Base-by-base conservation (phyloP, 1,140 invertebrate species). In the Hypsibius dujardini region DNA sequence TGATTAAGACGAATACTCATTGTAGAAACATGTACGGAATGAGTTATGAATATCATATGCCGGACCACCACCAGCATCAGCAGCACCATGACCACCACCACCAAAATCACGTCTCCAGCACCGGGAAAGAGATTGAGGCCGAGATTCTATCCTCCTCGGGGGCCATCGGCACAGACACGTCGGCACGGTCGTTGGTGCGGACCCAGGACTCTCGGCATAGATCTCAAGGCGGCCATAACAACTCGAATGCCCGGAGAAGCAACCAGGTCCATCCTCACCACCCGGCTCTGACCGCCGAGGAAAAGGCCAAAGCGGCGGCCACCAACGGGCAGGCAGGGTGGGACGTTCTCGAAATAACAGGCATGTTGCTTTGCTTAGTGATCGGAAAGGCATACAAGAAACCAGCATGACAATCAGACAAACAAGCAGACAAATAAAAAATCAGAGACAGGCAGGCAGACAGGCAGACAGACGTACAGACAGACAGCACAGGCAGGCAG, bases 301-400 rank as follows among this genome's bases (percentile, higher is more conserved):
- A 56, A 7, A 56, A 56, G n/a, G 7, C 50, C 7, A 7, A n/a
- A n/a, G 7, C 7, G 50, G 50, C 7, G 7, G 50, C 50, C 50
- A n/a, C 50, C 50, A 56, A 56, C 50, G 50, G 50, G n/a, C 28
- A 28, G 28, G 28, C 28, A 28, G 28, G 28, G 28, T 56, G 50
- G 50, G 50, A 56, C 50, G 50, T 56, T n/a, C 50, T 56, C 7
- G 50, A 56, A 56, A 56, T 56, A 56, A 56, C 50, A 12, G 50
- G 50, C n/a, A 7, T 12, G 50, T 56, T n/a, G n/a, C n/a, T 56
- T 56, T n/a, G 50, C 50, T 56, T 56, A 12, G 7, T 56, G n/a
- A 56, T 7, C 50, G 50, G 50, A 56, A 56, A 56, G 50, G 7
- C n/a, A 56, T 56, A 12, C 50, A 56, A 28, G 28, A 28, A 28